These are phyloP conservation scores for Flexamia atlantica DNA, from an alignment of 2,888 invertebrate genomes.

Conservation along the genomic window DNA sequence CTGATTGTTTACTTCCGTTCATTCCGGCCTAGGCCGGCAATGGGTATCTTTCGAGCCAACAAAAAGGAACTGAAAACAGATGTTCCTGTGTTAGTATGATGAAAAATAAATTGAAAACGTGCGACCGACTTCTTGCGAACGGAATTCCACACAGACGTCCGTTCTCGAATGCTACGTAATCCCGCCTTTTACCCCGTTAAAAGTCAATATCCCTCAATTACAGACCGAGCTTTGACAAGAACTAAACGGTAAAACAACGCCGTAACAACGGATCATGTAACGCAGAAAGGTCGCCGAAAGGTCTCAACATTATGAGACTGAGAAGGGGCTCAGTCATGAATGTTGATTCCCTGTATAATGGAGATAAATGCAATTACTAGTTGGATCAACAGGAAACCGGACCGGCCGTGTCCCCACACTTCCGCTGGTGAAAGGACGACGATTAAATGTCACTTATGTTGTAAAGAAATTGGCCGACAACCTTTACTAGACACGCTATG, in stretches of 20 bases:
- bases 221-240: slow-evolving; percentile 24
- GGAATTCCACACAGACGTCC: no score
- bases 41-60: no score
- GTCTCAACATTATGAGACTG: slow-evolving; percentile 17
- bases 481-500: background rate
- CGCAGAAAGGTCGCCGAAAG: background rate
- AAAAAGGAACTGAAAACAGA: no score
- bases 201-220: background rate
- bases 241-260: slow-evolving; percentile 13
- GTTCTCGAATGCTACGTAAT: no score
- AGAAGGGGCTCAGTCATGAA: slow-evolving; percentile 6
- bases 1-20: no score
- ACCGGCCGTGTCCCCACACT: slow-evolving; percentile 18
- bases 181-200: no score
- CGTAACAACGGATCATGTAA: background rate
- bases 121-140: no score
- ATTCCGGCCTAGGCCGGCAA: no score
- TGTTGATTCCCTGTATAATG: slow-evolving; percentile 28
- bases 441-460: slow-evolving; percentile 37
- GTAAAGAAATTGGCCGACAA: slow-evolving; percentile 32
- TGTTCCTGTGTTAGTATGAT: no score
- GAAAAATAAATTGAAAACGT: no score
- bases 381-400: slow-evolving; percentile 14
- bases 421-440: slow-evolving; percentile 8
- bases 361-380: slow-evolving; percentile 30